A percentile compares a stretch with the other conserved stretches of the same genome.
Conservation (phyloP, 2,113 vertebrate species). For the Hemibagrus wyckioides region DNA sequence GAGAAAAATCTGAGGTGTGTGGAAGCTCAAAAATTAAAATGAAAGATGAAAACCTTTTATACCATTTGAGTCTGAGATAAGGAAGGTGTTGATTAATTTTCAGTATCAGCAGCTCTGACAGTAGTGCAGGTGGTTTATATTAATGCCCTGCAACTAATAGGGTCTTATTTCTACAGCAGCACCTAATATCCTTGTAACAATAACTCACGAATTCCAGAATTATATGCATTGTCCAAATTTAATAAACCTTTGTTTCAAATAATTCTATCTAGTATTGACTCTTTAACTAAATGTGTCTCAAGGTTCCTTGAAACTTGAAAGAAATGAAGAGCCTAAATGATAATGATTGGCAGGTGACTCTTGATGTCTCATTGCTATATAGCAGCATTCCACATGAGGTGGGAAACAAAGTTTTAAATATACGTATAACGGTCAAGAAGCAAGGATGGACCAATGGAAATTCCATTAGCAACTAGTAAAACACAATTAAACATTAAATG, state of each 20-base stretch:
- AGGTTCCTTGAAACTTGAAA: neutral
- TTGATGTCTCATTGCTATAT: neutral
- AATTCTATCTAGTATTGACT: neutral
- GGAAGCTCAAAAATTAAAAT: neutral
- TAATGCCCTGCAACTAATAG: neutral
- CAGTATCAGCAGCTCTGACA: neutral
- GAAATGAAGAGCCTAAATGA: too few species aligned
- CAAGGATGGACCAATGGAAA: neutral
- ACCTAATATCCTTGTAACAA: neutral
- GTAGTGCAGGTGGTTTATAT: neutral
- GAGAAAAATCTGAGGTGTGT: neutral
- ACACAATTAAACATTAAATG: neutral
- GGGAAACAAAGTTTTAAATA: neutral
- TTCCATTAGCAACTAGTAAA: neutral
- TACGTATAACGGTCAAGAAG: neutral
- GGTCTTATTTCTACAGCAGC: neutral
- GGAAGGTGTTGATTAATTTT: neutral
- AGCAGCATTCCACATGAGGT: neutral
- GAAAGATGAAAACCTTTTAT: neutral
- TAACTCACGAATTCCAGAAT: neutral
- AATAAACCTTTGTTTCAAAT: neutral
- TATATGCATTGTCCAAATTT: neutral
- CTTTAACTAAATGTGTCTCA: neutral
- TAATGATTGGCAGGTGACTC: neutral
- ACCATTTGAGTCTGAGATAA: neutral